Percentiles rank a stretch among this genome's conserved stretches.
phyloP scores from a whole-genome alignment of 2,797 vertebrate genomes.

The Xerus rutilus region DNA sequence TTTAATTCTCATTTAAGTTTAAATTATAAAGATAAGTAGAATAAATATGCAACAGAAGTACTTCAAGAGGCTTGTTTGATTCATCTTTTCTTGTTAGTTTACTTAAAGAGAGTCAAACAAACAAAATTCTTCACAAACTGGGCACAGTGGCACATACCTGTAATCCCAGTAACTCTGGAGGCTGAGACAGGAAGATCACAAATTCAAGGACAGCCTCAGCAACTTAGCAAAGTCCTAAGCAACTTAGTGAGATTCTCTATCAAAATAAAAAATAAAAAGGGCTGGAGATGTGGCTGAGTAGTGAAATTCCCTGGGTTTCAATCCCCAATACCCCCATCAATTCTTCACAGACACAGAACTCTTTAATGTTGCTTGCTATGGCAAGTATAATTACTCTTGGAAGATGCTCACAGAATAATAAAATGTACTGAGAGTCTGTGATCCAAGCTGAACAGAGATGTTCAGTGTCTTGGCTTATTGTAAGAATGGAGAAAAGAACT shows the following conservation, averaged over 20 bases:
- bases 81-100: neutral
- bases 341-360: neutral
- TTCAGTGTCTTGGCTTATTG: neutral
- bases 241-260: too few species aligned
- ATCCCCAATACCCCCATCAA: too few species aligned
- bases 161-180: too few species aligned
- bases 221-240: too few species aligned
- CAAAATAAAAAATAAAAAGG: too few species aligned
- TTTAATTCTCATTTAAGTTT: constrained; percentile 38
- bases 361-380: neutral
- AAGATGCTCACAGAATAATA: neutral
- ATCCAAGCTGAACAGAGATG: neutral
- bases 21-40: neutral
- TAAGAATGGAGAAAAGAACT: neutral
- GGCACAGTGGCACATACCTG: too few species aligned
- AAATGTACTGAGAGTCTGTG: neutral
- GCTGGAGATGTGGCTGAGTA: too few species aligned
- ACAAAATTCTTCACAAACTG: neutral
- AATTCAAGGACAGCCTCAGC: too few species aligned
- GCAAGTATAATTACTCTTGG: constrained; percentile 2
- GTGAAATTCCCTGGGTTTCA: too few species aligned
- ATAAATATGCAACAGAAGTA: neutral
- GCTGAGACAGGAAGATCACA: too few species aligned
- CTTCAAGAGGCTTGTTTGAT: neutral
- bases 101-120: neutral